Evolutionary conservation across 2,888 invertebrate species (phyloP).

Genomic region (Eubasilissa splendida): DNA sequence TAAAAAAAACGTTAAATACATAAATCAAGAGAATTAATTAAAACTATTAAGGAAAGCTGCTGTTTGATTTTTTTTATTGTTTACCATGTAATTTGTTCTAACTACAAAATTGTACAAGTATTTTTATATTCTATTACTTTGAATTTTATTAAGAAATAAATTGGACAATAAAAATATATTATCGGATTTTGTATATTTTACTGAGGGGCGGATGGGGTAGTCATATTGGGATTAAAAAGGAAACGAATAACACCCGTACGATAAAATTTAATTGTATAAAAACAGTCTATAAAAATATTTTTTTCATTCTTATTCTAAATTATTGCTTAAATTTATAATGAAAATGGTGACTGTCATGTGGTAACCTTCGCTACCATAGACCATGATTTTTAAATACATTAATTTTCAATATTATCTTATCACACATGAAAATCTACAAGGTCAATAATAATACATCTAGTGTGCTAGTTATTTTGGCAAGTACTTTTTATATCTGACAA

Average conservation of each 20-base stretch:
- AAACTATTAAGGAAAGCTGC: too few species aligned
- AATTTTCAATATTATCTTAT: conserved; percentile 16
- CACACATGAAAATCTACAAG: conserved; percentile 18
- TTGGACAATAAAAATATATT: too few species aligned
- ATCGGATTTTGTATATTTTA: too few species aligned
- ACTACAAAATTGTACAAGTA: too few species aligned
- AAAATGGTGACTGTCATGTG: conserved; percentile 44
- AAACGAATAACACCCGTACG: conserved; percentile 30
- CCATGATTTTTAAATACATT: not conserved
- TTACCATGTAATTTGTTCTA: too few species aligned
- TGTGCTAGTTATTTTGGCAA: conserved; percentile 19
- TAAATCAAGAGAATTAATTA: too few species aligned
- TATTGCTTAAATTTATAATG: conserved; percentile 39
- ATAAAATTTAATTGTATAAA: conserved; percentile 42
- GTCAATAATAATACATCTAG: not conserved
- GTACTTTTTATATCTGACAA: not conserved
- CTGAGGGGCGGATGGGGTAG: too few species aligned
- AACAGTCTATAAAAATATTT: conserved; percentile 50
- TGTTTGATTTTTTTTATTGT: too few species aligned
- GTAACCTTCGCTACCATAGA: conserved; percentile 42
- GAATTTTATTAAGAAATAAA: too few species aligned
- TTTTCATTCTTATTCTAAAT: conserved; percentile 14
- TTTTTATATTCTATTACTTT: too few species aligned
- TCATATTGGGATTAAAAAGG: not conserved
- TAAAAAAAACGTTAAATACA: too few species aligned